Conservation (phyloP, 2,797 vertebrate genomes). For the Paramormyrops hopkinsi region DNA sequence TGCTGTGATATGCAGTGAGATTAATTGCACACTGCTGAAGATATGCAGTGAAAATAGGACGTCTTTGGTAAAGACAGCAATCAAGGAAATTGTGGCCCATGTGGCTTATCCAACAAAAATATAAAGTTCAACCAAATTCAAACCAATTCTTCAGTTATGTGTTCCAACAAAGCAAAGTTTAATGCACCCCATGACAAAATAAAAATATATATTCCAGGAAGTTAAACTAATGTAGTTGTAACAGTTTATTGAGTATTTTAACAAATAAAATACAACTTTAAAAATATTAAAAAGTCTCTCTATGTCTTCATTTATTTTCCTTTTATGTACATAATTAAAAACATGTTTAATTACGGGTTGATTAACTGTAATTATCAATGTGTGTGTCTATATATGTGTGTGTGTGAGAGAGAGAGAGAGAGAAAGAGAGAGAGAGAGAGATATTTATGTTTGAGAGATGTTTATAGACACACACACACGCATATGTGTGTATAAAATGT, state of each 20-base stretch:
- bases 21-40: background rate
- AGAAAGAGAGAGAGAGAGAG: too few species aligned
- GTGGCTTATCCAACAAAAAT: background rate
- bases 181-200: background rate
- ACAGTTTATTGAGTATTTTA: background rate
- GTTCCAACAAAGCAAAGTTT: background rate
- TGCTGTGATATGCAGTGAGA: background rate
- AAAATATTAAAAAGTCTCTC: background rate
- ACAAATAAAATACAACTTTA: background rate
- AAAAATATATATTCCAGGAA: background rate
- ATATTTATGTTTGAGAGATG: too few species aligned
- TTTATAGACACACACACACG: background rate
- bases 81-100: background rate
- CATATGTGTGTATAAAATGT: background rate
- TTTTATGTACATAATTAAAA: background rate
- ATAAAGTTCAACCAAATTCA: background rate
- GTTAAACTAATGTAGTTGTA: background rate
- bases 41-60: background rate
- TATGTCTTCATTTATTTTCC: background rate
- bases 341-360: background rate
- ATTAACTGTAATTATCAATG: background rate
- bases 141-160: background rate
- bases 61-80: background rate
- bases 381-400: background rate
- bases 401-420: too few species aligned